phyloP scores from a whole-genome alignment of 1,140 invertebrate species.

The Lasaia peninsularis region DNA sequence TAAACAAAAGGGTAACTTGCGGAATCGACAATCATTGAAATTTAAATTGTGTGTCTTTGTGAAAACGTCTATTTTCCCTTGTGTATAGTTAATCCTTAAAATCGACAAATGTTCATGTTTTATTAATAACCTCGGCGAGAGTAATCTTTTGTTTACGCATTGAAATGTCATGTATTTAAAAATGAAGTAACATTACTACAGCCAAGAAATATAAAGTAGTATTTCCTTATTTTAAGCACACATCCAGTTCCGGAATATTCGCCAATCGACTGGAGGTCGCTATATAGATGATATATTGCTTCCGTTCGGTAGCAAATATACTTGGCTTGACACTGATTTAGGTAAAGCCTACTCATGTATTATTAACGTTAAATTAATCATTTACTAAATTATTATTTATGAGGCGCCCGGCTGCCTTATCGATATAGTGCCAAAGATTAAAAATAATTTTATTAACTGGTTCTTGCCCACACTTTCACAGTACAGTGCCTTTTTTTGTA shows the following conservation, averaged over 20 bases:
- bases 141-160: neutral
- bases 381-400: slow-evolving; percentile 9
- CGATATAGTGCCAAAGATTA: neutral
- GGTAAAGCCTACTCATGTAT: slow-evolving; percentile 10
- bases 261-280: slow-evolving; percentile 7
- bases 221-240: slow-evolving; percentile 10
- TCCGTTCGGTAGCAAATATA: slow-evolving; percentile 10
- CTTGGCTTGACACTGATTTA: slow-evolving; percentile 9
- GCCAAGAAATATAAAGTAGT: slow-evolving; percentile 8
- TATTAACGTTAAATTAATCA: slow-evolving; percentile 7
- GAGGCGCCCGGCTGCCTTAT: neutral
- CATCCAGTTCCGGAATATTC: neutral
- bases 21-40: neutral
- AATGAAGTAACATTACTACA: neutral
- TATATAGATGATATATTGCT: slow-evolving; percentile 12
- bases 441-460: neutral
- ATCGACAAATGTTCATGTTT: neutral
- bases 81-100: neutral
- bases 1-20: neutral
- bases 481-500: no score
- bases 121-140: neutral
- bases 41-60: neutral
- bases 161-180: neutral
- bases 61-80: neutral
- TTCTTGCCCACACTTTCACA: no score